Conservation (phyloP, 2,888 invertebrate species). For the Boloria selene region DNA sequence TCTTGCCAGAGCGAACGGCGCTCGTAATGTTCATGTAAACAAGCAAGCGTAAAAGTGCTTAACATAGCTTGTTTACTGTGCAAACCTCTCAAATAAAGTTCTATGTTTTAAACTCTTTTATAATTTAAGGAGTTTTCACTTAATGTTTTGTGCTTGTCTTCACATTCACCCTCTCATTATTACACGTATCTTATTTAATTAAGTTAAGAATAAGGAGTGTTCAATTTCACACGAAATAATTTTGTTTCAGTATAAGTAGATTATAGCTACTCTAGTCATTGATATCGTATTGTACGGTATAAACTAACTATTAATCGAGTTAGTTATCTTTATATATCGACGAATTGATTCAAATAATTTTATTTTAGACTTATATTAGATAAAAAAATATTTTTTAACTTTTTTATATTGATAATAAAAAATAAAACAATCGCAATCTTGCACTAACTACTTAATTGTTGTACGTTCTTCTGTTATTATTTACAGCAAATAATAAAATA, state of each 20-base stretch:
- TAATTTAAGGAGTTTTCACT: constrained; percentile 20
- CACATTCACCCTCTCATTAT: constrained; percentile 5
- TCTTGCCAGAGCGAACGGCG: constrained; percentile 25
- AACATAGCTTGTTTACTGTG: constrained; percentile 36
- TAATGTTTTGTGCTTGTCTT: constrained; percentile 20
- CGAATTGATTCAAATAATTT: no score
- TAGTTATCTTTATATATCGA: no score
- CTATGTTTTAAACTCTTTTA: constrained; percentile 31
- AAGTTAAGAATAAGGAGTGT: constrained; percentile 10
- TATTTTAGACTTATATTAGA: no score
- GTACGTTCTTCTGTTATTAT: no score
- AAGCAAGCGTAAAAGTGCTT: constrained; percentile 37
- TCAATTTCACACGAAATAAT: neutral
- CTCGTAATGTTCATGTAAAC: constrained; percentile 33
- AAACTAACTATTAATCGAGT: no score
- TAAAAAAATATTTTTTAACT: no score
- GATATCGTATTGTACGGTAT: neutral
- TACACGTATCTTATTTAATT: constrained; percentile 8
- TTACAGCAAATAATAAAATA: no score
- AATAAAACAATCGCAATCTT: no score
- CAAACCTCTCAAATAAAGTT: constrained; percentile 38
- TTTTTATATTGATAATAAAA: no score
- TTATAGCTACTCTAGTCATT: neutral
- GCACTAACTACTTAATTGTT: no score
- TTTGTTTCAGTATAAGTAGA: neutral